Percentiles rank a stretch among this genome's conserved stretches.
phyloP scores from a whole-genome alignment of 2,797 vertebrate genomes.

The Trematomus bernacchii region DNA sequence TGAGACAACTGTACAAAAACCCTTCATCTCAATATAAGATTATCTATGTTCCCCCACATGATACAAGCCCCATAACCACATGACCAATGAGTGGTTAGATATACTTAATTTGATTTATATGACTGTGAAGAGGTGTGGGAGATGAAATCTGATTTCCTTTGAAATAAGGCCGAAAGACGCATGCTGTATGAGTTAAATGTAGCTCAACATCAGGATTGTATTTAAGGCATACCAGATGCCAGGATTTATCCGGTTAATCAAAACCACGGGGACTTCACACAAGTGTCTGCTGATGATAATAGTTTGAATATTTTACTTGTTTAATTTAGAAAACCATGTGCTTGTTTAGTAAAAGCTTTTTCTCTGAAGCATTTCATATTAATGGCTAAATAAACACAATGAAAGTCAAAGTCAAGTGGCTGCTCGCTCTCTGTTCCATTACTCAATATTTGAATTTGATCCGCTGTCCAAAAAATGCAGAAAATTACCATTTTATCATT shows the following conservation, averaged over 20 bases:
- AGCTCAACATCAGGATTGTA: neutral
- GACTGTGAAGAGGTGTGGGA: neutral
- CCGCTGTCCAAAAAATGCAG: neutral
- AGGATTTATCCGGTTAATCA: conserved; percentile 11
- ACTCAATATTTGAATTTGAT: neutral
- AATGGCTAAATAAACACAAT: neutral
- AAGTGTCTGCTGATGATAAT: neutral
- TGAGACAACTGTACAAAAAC: neutral
- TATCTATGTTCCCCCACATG: neutral
- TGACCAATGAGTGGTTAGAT: neutral
- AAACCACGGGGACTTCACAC: conserved; percentile 10
- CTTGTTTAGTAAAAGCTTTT: neutral
- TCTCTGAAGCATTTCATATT: neutral
- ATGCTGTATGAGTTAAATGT: neutral
- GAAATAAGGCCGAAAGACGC: neutral
- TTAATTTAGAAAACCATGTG: neutral
- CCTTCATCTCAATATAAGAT: neutral
- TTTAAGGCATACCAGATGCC: conserved; percentile 1
- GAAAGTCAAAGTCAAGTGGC: neutral
- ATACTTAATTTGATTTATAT: neutral
- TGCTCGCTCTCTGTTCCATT: neutral
- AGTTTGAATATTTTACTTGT: neutral
- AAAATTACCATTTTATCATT: neutral
- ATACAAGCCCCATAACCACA: neutral
- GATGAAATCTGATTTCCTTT: neutral